Base-by-base conservation (phyloP, 1,140 invertebrate species). In the Fopius arisanus region DNA sequence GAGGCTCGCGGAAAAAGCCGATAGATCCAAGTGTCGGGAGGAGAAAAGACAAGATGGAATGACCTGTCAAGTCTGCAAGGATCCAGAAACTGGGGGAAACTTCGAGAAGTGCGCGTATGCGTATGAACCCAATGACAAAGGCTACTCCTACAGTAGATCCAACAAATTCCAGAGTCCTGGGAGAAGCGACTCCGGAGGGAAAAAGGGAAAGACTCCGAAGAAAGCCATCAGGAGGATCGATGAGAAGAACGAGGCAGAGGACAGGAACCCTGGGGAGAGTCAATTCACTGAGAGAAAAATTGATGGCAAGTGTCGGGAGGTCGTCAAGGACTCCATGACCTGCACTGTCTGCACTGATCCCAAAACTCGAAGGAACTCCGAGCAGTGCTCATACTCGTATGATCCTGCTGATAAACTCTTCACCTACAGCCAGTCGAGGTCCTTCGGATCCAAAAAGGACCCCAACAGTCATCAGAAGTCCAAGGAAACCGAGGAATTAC, bases 21-120 rank as follows among this genome's bases (percentile, higher is more conserved):
- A 65, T 7, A 65, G 40, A 2, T 81, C 70, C 16, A 83, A 82
- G 33, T 93, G 92, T 75, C 87, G 90, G 74, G 89, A 92, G 81
- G 87, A 92, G 0, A 82, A 89, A 63, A 92, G 89, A 78, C 90
- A 91, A 76, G 90, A 91, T 77, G 90, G 89, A 10, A 90, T 92
- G 87, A 90, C 87, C 5, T 94, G 93, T 78, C 91, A 88, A 41
- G 84, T 92, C 2, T 94, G 93, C 78, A 90, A 90, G 77, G 90
- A 94, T 78, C 88, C 90, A 0, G 91, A 92, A 81, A 93, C 90
- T 0, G 92, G 92, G 19, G 92, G 90, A 4, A 92, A 92, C 73
- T 94, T 90, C 72, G 92, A 94, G 85, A 91, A 91, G 33, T 94
- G 93, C 78, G 91, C 91, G 0, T 94, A 93, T 82, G 89, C 89